Base-by-base conservation (phyloP, 2,797 vertebrate genomes). In the Gadopsis marmoratus region DNA sequence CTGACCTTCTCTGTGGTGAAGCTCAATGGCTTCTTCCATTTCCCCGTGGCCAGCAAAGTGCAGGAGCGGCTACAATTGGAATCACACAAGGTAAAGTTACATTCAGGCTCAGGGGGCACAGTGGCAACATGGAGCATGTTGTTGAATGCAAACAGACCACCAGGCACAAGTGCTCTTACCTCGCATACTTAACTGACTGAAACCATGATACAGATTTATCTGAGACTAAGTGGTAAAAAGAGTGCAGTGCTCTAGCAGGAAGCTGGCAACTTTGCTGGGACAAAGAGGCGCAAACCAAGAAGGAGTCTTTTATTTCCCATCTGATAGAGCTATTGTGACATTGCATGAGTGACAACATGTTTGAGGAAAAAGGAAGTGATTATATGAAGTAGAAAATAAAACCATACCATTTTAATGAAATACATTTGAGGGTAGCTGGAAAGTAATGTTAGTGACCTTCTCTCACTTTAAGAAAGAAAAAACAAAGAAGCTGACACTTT, bases 11-110 rank as follows among this genome's bases (percentile, higher is more conserved):
- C 39, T 12, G 39, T 41, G 39, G 12, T 41, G 39, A 41, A 5
- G 10, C 31, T 51, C 26, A 33, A 21, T 23, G 21, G 31, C 58
- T 11, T 45, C 21, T 66, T 55, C 19, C 3, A 10, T 37, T 68
- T 41, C 63, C 51, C 48, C 62, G 19, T 53, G 11, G 61, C 56
- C 56, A 47, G 70, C 59, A 71, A 67, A 68, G n/a, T 58, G n/a
- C 37, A 41, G 48, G 48, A 35, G 13, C 5, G 1, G 62, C 33
- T 29, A 17, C 45, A 51, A 54, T 2, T 45, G 3, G 11, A 43
- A 16, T 63, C 7, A 54, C 53, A 63, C 51, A 67, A 51, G 29
- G 37, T 55, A 41, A 71, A 71, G 62, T 19, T 33, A 35, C 26
- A 53, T 50, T 68, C 45, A 61, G 61, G 2, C 43, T 58, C 31